Evolutionary conservation across 2,888 invertebrate genomes (phyloP).

Genomic region (Philereme vetulata): DNA sequence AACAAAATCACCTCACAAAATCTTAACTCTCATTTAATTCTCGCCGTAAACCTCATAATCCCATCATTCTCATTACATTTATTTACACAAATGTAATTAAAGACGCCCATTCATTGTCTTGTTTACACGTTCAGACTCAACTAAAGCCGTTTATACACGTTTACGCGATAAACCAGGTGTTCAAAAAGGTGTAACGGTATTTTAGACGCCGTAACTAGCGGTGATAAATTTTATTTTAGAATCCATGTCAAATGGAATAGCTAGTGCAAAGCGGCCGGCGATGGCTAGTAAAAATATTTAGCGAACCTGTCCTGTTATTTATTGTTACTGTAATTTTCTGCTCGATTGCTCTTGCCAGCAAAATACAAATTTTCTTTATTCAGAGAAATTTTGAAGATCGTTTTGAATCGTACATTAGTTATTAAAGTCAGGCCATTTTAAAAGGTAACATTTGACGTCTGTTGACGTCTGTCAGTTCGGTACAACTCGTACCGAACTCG

Average conservation of each 20-base stretch:
- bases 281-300: constrained; percentile 3
- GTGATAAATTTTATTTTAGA: constrained; percentile 49
- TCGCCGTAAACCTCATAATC: constrained; percentile 35
- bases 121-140: constrained; percentile 30
- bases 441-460: too few species aligned
- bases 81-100: constrained; percentile 39
- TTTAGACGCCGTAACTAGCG: constrained; percentile 20
- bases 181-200: constrained; percentile 20
- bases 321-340: constrained; percentile 8
- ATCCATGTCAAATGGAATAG: constrained; percentile 41
- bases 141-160: constrained; percentile 28
- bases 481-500: too few species aligned
- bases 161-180: constrained; percentile 29
- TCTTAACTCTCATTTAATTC: constrained; percentile 3
- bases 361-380: background rate
- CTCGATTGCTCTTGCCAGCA: background rate
- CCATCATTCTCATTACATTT: constrained; percentile 29
- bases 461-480: too few species aligned
- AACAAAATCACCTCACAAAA: background rate
- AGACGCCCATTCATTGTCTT: constrained; percentile 29
- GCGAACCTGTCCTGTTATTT: constrained; percentile 18
- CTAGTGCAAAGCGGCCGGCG: constrained; percentile 12
- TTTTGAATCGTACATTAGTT: too few species aligned
- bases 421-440: too few species aligned
- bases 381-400: too few species aligned